Evolutionary conservation across 2,888 invertebrate species (phyloP), one percentile per base, ranked within the genome.

Genomic region (Amblyjoppa proteus): DNA sequence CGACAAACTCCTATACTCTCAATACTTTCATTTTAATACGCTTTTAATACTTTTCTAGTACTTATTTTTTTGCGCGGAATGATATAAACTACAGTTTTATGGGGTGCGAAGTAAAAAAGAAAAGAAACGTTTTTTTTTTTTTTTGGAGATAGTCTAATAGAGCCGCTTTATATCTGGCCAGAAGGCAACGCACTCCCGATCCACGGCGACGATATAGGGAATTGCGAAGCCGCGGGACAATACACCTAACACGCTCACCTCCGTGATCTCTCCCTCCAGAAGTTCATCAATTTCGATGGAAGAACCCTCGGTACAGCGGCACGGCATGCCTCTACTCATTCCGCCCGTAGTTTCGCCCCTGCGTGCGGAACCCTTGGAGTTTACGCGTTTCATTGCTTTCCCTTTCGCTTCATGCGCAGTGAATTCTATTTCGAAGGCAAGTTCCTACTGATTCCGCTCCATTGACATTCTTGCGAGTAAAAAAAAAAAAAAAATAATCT

Each of bases 161-260:
- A 58, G 28, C 28, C 28, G 28, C 13, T 13, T 64, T 83, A 75
- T 74, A 81, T 51, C 74, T 79, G 38, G 31, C 56, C 31, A 75
- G 41, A 34, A 84, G 77, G 75, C 79, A 83, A 79, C 71, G 79
- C 69, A 69, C 68, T 83, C 74, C 51, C 38, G 83, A 74, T 70
- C 75, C 83, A 41, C 75, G 79, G 69, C 11, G 20, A 74, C 64
- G 69, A 45, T 70, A 75, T 75, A 64, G 64, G 25, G 13, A 61
- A 64, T 75, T 61, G 61, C 74, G 31, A 64, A 64, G 64, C 64
- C 61, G n/a, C 28, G 49, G 79, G 83, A 83, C 83, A 83, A 83
- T 83, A 79, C 79, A 79, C 79, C 61, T 28, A 56, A 25, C 28
- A 58, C 71, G 28, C 64, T 58, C 61, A 70, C 79, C 69, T 58